Evolutionary conservation across 2,113 vertebrate genomes (phyloP), one percentile per base, ranked within the genome.

Genomic region (Chloroceryle aenea): DNA sequence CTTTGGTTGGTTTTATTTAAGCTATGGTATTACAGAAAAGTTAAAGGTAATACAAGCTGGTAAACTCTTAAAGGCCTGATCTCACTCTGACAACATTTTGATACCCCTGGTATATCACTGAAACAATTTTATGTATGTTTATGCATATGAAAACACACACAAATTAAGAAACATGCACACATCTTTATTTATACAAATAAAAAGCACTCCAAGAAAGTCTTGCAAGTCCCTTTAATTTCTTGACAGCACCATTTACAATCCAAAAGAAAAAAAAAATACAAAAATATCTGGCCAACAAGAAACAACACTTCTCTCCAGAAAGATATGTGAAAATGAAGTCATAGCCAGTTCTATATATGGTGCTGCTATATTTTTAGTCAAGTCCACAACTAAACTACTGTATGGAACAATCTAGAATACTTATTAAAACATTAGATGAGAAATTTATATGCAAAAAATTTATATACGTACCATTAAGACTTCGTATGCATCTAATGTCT

Each of bases 401-500:
- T 26, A 95, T n/a, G n/a, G 40, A 89, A 77, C 22, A 56, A 71
- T 14, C 16, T 27, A 68, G 6, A 4, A 23, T 7, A 87, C 7
- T 71, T 63, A 55, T 34, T 68, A 50, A 56, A 80, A 68, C 13
- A 68, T n/a, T 8, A 85, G 10, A 42, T 4, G 9, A 63, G 20
- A 73, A 64, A 7, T 27, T 50, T 10, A n/a, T 36, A 74, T 7
- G 32, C 18, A 86, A 79, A 79, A 87, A 27, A 19, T 56, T 11
- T 29, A 87, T 34, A 92, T 82, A 98, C 96, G 95, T 98, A 99
- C 99, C 99, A 93, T 99, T 99, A 97, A 99, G 98, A 98, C 99
- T 99, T 97, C 99, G 97, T 96, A 99, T 98, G 89, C 99, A 99
- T 95, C 98, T 98, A 97, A 99, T 98, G 95, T 99, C 99, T 97